phyloP scores from a whole-genome alignment of 2,888 invertebrate species.

The Teleogryllus oceanicus region DNA sequence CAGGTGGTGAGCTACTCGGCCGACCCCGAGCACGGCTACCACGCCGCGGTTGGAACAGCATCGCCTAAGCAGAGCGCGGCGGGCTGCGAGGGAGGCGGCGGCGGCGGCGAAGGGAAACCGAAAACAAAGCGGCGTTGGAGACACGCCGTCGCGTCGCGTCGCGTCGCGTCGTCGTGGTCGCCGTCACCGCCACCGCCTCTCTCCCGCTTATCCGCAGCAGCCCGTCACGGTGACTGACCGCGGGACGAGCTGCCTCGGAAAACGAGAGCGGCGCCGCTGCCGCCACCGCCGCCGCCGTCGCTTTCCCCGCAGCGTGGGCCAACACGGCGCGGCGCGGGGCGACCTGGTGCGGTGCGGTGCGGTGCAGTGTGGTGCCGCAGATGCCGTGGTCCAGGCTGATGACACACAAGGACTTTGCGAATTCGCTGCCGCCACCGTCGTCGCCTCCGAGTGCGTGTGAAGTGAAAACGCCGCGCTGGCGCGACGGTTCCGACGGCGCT shows the following conservation, averaged over 20 bases:
- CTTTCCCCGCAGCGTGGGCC: not conserved
- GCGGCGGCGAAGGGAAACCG: conserved; percentile 3
- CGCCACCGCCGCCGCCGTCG: not conserved
- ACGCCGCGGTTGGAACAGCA: conserved; percentile 46
- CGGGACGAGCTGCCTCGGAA: not conserved
- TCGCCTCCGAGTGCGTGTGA: too few relatives aligned
- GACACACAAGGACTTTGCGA: too few relatives aligned
- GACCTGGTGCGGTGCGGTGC: too few relatives aligned
- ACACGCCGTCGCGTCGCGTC: not conserved
- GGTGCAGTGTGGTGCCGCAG: too few relatives aligned
- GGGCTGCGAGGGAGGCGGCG: not conserved
- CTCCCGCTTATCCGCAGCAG: not conserved
- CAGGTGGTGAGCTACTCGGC: conserved; percentile 73
- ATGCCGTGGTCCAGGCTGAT: too few relatives aligned
- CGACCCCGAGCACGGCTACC: conserved; percentile 67
- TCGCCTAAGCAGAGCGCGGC: not conserved
- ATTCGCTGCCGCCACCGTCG: too few relatives aligned
- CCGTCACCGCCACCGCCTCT: too few relatives aligned
- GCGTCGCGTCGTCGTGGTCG: not conserved
- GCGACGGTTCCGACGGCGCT: too few relatives aligned
- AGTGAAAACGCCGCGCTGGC: too few relatives aligned
- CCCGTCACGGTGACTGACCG: not conserved
- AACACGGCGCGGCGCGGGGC: too few relatives aligned
- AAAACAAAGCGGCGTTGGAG: not conserved
- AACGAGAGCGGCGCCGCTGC: not conserved